Evolutionary conservation across 2,888 invertebrate species (phyloP).

Genomic region (Metopia argyrocephala): DNA sequence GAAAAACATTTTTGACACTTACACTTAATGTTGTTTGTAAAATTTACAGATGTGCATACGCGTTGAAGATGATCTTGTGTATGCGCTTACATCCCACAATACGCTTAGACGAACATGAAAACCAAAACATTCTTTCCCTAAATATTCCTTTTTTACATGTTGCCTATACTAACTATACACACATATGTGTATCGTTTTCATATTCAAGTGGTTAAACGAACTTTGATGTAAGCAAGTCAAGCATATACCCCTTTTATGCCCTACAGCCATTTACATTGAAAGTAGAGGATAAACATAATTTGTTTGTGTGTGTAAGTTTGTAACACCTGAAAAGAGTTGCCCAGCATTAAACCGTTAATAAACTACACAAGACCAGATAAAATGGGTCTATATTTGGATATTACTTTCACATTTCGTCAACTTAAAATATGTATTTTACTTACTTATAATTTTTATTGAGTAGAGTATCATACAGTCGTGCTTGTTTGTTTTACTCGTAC

Average conservation of each 20-base stretch:
- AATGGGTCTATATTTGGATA: background rate
- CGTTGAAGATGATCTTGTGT: background rate
- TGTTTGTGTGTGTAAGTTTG: too few species aligned
- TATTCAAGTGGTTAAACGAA: slow-evolving; percentile 67
- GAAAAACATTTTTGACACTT: slow-evolving; percentile 62
- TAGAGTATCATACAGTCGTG: too few species aligned
- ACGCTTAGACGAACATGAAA: background rate
- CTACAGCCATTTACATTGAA: too few species aligned
- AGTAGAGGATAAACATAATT: too few species aligned
- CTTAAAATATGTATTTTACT: too few species aligned
- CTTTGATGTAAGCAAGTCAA: slow-evolving; percentile 67
- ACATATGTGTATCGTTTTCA: slow-evolving; percentile 62
- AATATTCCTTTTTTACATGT: too few species aligned
- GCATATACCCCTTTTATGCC: slow-evolving; percentile 67
- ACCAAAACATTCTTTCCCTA: background rate
- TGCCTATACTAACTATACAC: background rate
- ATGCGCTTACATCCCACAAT: background rate
- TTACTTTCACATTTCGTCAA: background rate
- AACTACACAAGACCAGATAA: too few species aligned
- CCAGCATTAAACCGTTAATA: too few species aligned
- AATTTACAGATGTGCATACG: background rate
- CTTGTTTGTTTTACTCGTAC: too few species aligned
- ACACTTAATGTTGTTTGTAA: slow-evolving; percentile 52
- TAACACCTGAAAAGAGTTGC: too few species aligned
- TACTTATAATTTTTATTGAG: slow-evolving; percentile 6